Evolutionary conservation across 2,113 vertebrate genomes (phyloP).

Genomic region (Salvelinus fontinalis): DNA sequence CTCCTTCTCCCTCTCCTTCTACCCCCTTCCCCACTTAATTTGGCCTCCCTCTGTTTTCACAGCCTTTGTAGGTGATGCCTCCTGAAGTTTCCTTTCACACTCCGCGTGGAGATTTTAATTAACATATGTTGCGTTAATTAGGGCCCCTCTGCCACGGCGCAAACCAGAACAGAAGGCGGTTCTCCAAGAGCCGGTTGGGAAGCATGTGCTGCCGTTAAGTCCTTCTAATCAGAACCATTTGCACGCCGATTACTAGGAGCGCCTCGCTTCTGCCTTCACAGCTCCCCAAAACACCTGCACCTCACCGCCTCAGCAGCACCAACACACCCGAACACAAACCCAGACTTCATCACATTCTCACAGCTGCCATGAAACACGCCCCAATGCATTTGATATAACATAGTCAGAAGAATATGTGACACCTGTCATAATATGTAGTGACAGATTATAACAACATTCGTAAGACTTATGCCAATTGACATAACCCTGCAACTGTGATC

Average conservation of each 20-base stretch:
- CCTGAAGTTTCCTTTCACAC: constrained; percentile 71
- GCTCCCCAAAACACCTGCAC: constrained; percentile 41
- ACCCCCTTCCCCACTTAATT: constrained; percentile 54
- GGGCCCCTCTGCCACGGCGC: constrained; percentile 35
- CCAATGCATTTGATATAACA: constrained; percentile 9
- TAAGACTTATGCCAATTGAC: too few species aligned
- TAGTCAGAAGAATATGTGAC: too few species aligned
- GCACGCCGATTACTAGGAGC: constrained; percentile 45
- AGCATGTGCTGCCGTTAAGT: constrained; percentile 45
- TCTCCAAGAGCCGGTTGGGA: constrained; percentile 38
- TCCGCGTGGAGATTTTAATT: constrained; percentile 66
- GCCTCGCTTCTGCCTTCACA: constrained; percentile 30
- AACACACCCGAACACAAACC: constrained; percentile 20
- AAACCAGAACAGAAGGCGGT: constrained; percentile 53
- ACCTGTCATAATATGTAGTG: too few species aligned
- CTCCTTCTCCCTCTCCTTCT: constrained; percentile 4
- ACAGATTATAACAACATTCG: too few species aligned
- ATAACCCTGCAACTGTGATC: too few species aligned
- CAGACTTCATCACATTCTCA: constrained; percentile 32
- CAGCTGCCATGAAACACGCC: constrained; percentile 9
- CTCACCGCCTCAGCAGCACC: constrained; percentile 5
- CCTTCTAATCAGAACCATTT: constrained; percentile 60
- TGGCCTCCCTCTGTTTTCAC: constrained; percentile 68
- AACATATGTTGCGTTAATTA: constrained; percentile 81
- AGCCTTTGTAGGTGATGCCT: constrained; percentile 69